phyloP scores from a whole-genome alignment of 2,113 vertebrate genomes.

The Romanogobio albipinnatus region DNA sequence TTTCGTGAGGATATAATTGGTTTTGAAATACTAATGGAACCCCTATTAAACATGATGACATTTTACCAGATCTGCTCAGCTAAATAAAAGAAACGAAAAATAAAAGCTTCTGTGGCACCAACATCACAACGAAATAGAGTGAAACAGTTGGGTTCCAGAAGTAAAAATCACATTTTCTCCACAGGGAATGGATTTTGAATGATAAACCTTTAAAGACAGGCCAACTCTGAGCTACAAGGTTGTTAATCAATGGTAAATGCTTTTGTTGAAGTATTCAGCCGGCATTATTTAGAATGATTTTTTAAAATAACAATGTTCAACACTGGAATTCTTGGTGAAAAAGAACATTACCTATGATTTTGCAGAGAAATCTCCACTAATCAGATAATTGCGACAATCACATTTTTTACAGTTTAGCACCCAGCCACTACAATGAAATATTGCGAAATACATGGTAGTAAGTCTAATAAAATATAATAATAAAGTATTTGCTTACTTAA shows the following conservation, averaged over 20 bases:
- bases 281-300: neutral
- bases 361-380: neutral
- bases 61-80: neutral
- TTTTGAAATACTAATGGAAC: neutral
- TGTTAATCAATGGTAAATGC: neutral
- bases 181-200: neutral
- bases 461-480: too few species aligned
- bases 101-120: slow-evolving; percentile 1
- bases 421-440: neutral
- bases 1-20: slow-evolving; percentile 3
- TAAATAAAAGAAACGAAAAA: neutral
- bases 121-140: neutral
- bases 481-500: too few species aligned
- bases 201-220: neutral
- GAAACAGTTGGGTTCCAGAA: neutral
- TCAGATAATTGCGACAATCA: neutral
- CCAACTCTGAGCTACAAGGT: neutral
- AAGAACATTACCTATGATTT: neutral
- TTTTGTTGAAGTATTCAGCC: neutral
- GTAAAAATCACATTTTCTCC: neutral
- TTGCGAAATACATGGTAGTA: too few species aligned
- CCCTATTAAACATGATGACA: neutral
- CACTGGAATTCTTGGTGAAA: neutral
- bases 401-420: neutral
- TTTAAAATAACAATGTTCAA: neutral